Evolutionary conservation across 2,797 vertebrate species (phyloP).

Genomic region (Sebastes ruberrimus): DNA sequence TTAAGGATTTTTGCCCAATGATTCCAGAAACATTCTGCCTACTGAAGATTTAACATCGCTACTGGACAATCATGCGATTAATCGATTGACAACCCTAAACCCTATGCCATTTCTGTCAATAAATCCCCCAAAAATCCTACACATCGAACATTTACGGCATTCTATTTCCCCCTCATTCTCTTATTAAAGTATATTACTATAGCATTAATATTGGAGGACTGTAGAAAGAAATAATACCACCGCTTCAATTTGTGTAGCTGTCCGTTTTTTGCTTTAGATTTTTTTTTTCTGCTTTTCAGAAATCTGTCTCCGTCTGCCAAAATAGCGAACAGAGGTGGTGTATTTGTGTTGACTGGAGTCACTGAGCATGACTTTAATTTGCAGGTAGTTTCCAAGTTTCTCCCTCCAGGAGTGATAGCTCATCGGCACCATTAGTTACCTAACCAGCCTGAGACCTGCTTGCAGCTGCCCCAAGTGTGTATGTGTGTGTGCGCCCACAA

Average conservation of each 20-base stretch:
- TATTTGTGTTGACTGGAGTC: conserved; percentile 60
- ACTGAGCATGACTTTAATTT: conserved; percentile 77
- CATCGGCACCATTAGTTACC: conserved; percentile 77
- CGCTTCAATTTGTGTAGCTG: not conserved
- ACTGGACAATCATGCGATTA: not conserved
- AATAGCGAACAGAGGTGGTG: conserved; percentile 20
- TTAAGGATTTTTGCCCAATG: not conserved
- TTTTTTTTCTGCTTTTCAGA: conserved; percentile 19
- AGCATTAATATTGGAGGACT: not conserved
- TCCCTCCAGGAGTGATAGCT: conserved; percentile 73
- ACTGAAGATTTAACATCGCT: not conserved
- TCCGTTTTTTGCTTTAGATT: not conserved
- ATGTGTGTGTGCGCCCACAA: conserved; percentile 5
- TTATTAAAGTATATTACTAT: not conserved
- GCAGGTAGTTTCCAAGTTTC: conserved; percentile 74
- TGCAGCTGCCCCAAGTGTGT: conserved; percentile 42
- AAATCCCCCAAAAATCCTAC: too few relatives aligned
- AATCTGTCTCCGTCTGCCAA: conserved; percentile 24
- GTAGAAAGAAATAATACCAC: not conserved
- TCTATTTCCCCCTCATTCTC: not conserved
- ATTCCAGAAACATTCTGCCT: fast-evolving
- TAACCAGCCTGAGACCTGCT: conserved; percentile 75
- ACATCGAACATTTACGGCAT: not conserved
- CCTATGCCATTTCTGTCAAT: too few relatives aligned
- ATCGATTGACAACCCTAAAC: not conserved